Evolutionary conservation across 2,113 vertebrate species (phyloP).

Genomic region (Oncorhynchus gorbuscha): DNA sequence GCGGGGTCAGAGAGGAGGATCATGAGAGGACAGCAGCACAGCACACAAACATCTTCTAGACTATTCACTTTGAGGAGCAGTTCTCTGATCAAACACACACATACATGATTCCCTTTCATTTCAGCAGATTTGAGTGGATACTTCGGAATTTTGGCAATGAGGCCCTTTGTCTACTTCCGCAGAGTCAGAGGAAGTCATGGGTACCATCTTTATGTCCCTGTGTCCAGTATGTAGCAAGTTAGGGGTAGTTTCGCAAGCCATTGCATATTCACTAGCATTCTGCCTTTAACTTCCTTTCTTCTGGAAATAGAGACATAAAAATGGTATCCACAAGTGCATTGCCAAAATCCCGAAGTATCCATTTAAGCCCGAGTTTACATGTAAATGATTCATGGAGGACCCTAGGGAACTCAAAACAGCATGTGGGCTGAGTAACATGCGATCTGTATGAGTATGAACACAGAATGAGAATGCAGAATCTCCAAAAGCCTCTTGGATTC

Average conservation of each 20-base stretch:
- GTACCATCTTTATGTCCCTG: too few relatives aligned
- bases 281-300: too few relatives aligned
- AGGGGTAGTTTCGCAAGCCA: too few relatives aligned
- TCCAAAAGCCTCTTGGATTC: not conserved
- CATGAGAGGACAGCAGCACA: not conserved
- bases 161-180: too few relatives aligned
- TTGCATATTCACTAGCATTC: too few relatives aligned
- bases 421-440: not conserved
- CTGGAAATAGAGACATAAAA: too few relatives aligned
- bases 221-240: too few relatives aligned
- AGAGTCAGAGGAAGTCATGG: too few relatives aligned
- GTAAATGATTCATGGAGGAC: slow-evolving; percentile 4
- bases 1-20: not conserved
- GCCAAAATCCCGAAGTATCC: too few relatives aligned
- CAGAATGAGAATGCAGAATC: not conserved
- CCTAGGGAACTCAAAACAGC: not conserved
- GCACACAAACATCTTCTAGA: not conserved
- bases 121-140: not conserved
- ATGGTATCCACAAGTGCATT: too few relatives aligned
- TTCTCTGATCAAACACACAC: not conserved
- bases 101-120: slow-evolving; percentile 10
- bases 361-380: not conserved
- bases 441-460: not conserved
- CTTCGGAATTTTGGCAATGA: too few relatives aligned
- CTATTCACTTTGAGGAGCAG: not conserved